Conservation (phyloP, 2,888 invertebrate genomes). For the Thereva unica region DNA sequence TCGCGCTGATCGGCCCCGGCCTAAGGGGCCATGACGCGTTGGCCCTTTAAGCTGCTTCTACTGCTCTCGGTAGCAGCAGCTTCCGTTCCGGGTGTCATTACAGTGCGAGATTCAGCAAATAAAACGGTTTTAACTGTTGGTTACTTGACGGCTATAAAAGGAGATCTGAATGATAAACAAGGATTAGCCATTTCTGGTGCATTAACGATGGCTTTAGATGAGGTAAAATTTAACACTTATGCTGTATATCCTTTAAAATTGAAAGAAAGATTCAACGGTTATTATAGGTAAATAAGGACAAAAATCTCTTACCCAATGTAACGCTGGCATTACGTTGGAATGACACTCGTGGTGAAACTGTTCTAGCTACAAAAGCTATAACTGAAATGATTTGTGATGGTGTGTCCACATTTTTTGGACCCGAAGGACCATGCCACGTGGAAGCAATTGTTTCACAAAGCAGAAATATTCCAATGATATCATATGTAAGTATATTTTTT, state of each 20-base stretch:
- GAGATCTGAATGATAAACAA: slow-evolving; percentile 75
- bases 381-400: slow-evolving; percentile 90
- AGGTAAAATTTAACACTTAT: slow-evolving; percentile 61
- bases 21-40: slow-evolving; percentile 61
- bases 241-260: background rate
- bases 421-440: slow-evolving; percentile 91
- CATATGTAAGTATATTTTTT: slow-evolving; percentile 77
- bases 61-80: slow-evolving; percentile 68
- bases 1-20: slow-evolving; percentile 67
- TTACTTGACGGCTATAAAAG: slow-evolving; percentile 82
- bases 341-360: slow-evolving; percentile 85
- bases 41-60: slow-evolving; percentile 64
- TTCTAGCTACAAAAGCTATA: slow-evolving; percentile 78
- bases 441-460: slow-evolving; percentile 94
- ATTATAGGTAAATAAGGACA: slow-evolving; percentile 72
- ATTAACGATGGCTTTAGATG: slow-evolving; percentile 82
- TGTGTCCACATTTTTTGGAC: slow-evolving; percentile 92
- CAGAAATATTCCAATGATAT: slow-evolving; percentile 94
- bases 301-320: slow-evolving; percentile 73
- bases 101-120: slow-evolving; percentile 55
- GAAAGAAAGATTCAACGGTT: slow-evolving; percentile 22
- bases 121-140: slow-evolving; percentile 73
- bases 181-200: slow-evolving; percentile 90
- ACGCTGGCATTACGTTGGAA: slow-evolving; percentile 74
- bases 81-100: slow-evolving; percentile 58